Evolutionary conservation across 2,888 invertebrate genomes (phyloP).

Genomic region (Alsophila aescularia): DNA sequence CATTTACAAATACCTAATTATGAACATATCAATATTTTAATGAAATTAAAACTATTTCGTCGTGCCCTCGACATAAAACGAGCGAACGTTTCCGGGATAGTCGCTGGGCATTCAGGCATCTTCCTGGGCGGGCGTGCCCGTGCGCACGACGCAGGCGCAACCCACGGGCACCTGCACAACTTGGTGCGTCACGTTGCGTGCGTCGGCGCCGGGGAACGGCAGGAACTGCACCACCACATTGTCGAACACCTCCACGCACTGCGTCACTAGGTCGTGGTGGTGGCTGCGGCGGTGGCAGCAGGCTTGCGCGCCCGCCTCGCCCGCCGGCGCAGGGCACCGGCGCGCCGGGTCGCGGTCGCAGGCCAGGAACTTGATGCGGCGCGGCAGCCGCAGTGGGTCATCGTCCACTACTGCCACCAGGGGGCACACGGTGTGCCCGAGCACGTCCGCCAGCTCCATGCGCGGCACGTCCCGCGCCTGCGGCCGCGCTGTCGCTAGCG

Average conservation of each 20-base stretch:
- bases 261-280: constrained; percentile 5
- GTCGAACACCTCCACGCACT: constrained; percentile 26
- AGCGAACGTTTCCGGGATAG: neutral
- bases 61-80: neutral
- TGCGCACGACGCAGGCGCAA: constrained; percentile 36
- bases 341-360: constrained; percentile 47
- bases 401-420: constrained; percentile 45
- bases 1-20: constrained; percentile 1
- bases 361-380: constrained; percentile 55
- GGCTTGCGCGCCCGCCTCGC: neutral
- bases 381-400: constrained; percentile 52
- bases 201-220: constrained; percentile 16
- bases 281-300: constrained; percentile 14
- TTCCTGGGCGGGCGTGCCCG: neutral
- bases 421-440: constrained; percentile 36
- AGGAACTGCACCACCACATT: constrained; percentile 32
- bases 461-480: constrained; percentile 9
- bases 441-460: constrained; percentile 38
- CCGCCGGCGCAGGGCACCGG: constrained; percentile 30
- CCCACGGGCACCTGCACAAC: constrained; percentile 37
- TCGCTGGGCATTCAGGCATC: constrained; percentile 6
- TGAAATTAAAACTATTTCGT: neutral
- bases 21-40: neutral
- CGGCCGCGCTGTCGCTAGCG: constrained; percentile 14
- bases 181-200: constrained; percentile 5